These are phyloP conservation scores for Epistrophe grossulariae DNA, from an alignment of 2,888 invertebrate species.

Conservation along the genomic window DNA sequence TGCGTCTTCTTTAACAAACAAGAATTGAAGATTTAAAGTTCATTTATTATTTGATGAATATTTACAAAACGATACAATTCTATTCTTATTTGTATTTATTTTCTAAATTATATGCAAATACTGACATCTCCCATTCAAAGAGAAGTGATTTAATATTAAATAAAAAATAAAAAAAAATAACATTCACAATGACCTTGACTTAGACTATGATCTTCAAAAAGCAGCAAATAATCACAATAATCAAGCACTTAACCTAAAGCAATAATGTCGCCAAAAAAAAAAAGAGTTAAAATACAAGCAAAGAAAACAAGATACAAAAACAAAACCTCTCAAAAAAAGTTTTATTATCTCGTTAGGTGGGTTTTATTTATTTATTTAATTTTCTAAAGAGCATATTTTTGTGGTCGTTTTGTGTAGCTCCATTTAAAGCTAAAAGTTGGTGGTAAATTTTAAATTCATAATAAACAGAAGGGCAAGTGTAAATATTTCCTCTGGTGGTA, in stretches of 20 bases:
- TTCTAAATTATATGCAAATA: constrained; percentile 41
- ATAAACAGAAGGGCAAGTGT: constrained; percentile 20
- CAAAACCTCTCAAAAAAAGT: constrained; percentile 33
- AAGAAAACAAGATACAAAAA: constrained; percentile 16
- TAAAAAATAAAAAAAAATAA: background rate
- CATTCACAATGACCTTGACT: constrained; percentile 52
- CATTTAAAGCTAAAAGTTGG: background rate
- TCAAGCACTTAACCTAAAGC: constrained; percentile 45
- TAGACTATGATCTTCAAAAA: constrained; percentile 17
- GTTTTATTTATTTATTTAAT: constrained; percentile 26
- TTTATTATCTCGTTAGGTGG: constrained; percentile 47
- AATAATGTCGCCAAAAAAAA: constrained; percentile 53
- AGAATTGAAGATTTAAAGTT: background rate
- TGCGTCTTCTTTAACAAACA: background rate
- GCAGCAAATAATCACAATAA: constrained; percentile 13
- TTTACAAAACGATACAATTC: background rate
- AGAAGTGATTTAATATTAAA: constrained; percentile 30
- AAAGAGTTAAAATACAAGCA: constrained; percentile 48
- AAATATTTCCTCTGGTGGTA: constrained; percentile 22
- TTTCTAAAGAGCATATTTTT: constrained; percentile 21
- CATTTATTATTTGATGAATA: background rate
- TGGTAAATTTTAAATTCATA: constrained; percentile 29
- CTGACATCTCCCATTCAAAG: background rate
- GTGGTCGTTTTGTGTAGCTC: background rate
- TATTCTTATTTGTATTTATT: constrained; percentile 10